These are phyloP conservation scores for Puma concolor DNA, from an alignment of 2,113 vertebrate species.

Conservation along the genomic window DNA sequence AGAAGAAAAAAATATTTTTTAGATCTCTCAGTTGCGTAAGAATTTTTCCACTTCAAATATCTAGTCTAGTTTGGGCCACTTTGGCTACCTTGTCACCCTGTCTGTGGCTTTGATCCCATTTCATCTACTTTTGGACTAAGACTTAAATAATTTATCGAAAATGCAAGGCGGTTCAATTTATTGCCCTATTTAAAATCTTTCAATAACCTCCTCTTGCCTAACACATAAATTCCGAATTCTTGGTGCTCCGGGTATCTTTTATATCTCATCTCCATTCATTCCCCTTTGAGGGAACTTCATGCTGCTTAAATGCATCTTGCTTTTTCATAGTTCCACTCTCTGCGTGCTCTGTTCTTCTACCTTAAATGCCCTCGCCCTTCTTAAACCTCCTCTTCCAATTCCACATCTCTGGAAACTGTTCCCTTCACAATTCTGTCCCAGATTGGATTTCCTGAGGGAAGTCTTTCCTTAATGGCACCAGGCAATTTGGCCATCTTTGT, in stretches of 20 bases:
- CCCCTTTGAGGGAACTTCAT: neutral
- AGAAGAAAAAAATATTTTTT: neutral
- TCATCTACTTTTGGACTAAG: neutral
- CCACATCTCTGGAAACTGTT: neutral
- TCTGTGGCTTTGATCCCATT: neutral
- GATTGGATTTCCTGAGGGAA: neutral
- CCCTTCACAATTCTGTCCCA: neutral
- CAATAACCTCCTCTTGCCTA: neutral
- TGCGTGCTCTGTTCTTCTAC: neutral
- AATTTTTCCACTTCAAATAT: neutral
- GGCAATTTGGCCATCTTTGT: neutral
- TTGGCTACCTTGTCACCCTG: neutral
- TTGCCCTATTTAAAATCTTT: neutral
- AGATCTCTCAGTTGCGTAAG: neutral
- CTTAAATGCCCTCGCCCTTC: neutral
- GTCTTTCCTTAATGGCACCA: neutral
- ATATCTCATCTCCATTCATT: neutral
- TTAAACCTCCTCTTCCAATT: neutral
- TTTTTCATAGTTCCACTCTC: neutral
- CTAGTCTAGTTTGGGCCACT: neutral
- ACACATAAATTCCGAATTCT: neutral
- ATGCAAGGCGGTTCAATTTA: neutral
- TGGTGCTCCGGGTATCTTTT: neutral
- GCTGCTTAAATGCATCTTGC: neutral
- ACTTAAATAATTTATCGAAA: neutral